Base-by-base conservation (phyloP, 1,140 invertebrate species). In the Drosophila trapezifrons region DNA sequence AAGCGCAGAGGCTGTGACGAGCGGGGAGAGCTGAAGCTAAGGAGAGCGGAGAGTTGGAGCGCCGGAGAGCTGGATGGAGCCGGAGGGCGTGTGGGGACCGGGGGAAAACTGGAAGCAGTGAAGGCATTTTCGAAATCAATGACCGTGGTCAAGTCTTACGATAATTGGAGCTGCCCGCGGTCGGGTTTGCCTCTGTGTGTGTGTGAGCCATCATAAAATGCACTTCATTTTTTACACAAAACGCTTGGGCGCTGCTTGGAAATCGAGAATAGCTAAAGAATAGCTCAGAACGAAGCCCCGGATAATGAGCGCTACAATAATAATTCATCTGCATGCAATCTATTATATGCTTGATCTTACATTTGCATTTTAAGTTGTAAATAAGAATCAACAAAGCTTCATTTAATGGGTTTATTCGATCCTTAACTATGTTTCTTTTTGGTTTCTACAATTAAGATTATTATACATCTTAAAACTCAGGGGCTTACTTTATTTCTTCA, bases 111-210 rank as follows among this genome's bases (percentile, higher is more conserved):
- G 35, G 43, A 37, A 70, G 66, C 55, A 70, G 51, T 57, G 75
- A 56, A 60, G 57, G 76, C 66, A 89, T 89, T 86, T 87, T 87
- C 84, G 84, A 87, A 87, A 87, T 89, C 83, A 87, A 89, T 89
- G 83, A 87, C 83, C 83, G 83, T 89, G 83, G 71, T 87, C 75
- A 82, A 75, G 78, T 87, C 85, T 71, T 52, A 83, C 66, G 80
- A 72, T 86, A 87, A 87, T 78, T 87, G 74, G 64, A 67, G 47
- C 54, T 74, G 63, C 46, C 65, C 56, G 57, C 81, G 82, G 72
- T 47, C 59, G 45, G 55, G 58, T 75, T 15, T 22, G 10, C 71
- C 42, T 35, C 45, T 56, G 7, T 51, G 17, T 52, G 49, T 52
- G 18, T 52, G 49, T 15, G 13, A 9, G 17, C 40, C 67, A 77